Conservation (phyloP, 2,888 invertebrate species). For the Ectropis crepuscularia region DNA sequence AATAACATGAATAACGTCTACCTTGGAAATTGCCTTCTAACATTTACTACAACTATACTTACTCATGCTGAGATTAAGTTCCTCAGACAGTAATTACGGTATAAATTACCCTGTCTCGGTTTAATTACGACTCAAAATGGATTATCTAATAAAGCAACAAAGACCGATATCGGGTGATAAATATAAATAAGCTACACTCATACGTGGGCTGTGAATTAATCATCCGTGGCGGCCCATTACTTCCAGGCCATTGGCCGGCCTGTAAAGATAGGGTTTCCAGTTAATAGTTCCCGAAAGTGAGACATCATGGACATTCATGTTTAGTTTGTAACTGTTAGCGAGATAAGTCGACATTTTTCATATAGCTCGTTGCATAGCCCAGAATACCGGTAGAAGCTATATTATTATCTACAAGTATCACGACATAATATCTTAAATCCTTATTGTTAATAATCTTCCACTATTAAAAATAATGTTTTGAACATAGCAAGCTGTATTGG, state of each 20-base stretch:
- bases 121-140: not conserved
- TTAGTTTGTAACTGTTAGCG: not conserved
- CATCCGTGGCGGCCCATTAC: slow-evolving; percentile 43
- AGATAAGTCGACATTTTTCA: no score
- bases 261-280: slow-evolving; percentile 18
- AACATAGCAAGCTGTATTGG: no score
- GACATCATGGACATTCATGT: not conserved
- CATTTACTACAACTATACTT: no score
- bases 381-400: no score
- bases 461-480: no score
- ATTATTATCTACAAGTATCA: no score
- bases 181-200: slow-evolving; percentile 28
- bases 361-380: no score
- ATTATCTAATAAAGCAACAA: slow-evolving; percentile 5
- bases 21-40: no score
- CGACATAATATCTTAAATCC: no score
- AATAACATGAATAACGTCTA: not conserved
- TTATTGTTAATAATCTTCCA: no score
- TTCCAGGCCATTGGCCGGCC: slow-evolving; percentile 43
- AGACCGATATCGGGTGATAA: slow-evolving; percentile 12
- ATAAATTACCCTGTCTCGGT: not conserved
- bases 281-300: slow-evolving; percentile 10
- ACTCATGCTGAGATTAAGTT: no score
- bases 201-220: slow-evolving; percentile 42
- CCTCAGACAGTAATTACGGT: no score